Evolutionary conservation across 2,113 vertebrate species (phyloP).

Genomic region (Corythaixoides concolor): DNA sequence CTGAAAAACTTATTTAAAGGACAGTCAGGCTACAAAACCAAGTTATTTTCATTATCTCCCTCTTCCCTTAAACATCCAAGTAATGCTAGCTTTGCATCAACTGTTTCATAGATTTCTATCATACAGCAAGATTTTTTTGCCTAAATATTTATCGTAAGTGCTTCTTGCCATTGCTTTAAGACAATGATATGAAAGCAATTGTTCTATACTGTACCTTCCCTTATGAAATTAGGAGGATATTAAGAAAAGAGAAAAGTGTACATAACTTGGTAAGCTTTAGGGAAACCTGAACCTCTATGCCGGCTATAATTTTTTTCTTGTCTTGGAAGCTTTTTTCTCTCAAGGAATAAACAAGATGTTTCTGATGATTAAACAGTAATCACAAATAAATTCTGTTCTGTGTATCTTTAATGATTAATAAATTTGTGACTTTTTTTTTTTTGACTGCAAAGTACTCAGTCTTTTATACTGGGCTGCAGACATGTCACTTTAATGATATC

Average conservation of each 20-base stretch:
- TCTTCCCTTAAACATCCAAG: not conserved
- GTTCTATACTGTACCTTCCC: not conserved
- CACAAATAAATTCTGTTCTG: not conserved
- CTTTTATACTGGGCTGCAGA: constrained; percentile 44
- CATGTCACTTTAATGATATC: constrained; percentile 56
- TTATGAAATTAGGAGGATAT: not conserved
- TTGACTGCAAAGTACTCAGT: not conserved
- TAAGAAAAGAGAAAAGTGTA: not conserved
- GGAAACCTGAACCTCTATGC: not conserved
- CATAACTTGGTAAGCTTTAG: not conserved
- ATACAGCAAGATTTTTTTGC: not conserved
- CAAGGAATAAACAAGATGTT: not conserved
- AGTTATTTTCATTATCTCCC: not conserved
- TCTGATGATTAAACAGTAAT: not conserved
- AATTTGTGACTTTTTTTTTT: not conserved
- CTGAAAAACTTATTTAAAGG: not conserved
- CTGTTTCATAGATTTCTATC: not conserved
- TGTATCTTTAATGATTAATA: not conserved
- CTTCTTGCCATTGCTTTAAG: not conserved
- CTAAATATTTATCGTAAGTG: not conserved
- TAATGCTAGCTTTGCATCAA: not conserved
- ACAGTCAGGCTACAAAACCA: not conserved
- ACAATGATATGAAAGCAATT: not conserved
- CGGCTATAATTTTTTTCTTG: not conserved
- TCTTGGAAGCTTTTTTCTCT: not conserved